Evolutionary conservation across 2,888 invertebrate species (phyloP), one percentile per base, ranked within the genome.

Genomic region (Tipula confusa): DNA sequence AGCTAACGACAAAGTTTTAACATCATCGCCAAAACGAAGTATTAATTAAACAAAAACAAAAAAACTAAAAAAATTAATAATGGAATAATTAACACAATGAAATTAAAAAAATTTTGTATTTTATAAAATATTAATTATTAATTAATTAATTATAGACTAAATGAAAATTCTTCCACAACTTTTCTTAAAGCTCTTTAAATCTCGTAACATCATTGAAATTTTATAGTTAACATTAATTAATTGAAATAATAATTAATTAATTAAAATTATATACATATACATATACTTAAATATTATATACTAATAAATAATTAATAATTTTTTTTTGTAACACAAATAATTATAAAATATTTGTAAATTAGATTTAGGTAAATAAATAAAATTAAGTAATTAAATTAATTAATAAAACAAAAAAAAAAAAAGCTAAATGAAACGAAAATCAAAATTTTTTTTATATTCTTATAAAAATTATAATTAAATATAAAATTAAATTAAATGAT

Each of bases 11-110:
- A 90, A 91, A 87, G 88, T 89, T 84, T 87, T 92, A 86, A 88
- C 90, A 82, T 91, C 91, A 86, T 91, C 92, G 84, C 91, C 92
- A 84, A 91, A 90, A 87, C 90, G 89, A 84, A 85, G 83, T 84
- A 80, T 38, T 38, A 83, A 80, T 81, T 80, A 31, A 80, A n/a
- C 13, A 24, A n/a, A 5, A 31, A 5, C n/a, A n/a, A n/a, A n/a
- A n/a, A n/a, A n/a, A n/a, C n/a, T n/a, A n/a, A n/a, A n/a, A n/a
- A n/a, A n/a, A n/a, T n/a, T n/a, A n/a, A n/a, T n/a, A n/a, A n/a
- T n/a, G n/a, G n/a, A n/a, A n/a, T 2, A 43, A 64, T 64, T 64
- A 24, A 64, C 64, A 24, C 64, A 64, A 64, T 24, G 64, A 64
- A 24, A 64, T 24, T 64, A 64, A 64, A 64, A 64, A 18, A 7